Evolutionary conservation across 2,888 invertebrate genomes (phyloP), one percentile per base, ranked within the genome.

Genomic region (Scaptomyza cyrtandrae): DNA sequence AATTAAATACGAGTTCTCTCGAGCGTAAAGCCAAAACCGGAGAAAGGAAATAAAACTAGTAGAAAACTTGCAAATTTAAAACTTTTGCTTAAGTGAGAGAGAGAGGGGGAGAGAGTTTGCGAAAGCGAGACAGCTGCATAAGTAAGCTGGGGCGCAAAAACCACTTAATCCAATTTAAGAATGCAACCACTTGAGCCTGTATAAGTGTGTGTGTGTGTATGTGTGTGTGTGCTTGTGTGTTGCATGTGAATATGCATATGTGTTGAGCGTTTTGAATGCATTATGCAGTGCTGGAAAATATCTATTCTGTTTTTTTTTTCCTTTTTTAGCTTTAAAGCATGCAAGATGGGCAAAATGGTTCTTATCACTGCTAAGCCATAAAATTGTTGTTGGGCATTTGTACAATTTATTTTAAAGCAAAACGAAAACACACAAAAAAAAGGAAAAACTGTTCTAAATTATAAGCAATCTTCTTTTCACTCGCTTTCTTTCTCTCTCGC

Each of bases 141-240:
- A 61, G 48, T 49, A 73, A 78, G 55, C 63, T 67, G 45, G 82
- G 27, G 50, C 35, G 50, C 58, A 74, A 63, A 85, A 88, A 78
- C 76, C 82, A 87, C 87, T 86, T 86, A 89, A 86, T 89, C 85
- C 85, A 89, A 89, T 86, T 86, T 87, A 81, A 85, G 81, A 89
- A 85, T 85, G 89, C 78, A 88, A 74, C 88, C 86, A 88, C 83
- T 83, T 88, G 73, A 87, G 88, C 78, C 75, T 53, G 62, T 75
- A 70, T 71, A 31, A 39, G 39, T 46, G 11, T 24, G 35, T 19
- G 45, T 37, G 33, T 39, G 16, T 29, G 41, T 62, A 50, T 55
- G 43, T 27, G 43, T 56, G 49, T 50, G 53, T 14, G 35, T 35
- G 31, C 44, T 27, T 60, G 62, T 29, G 41, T 41, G 39, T 54